These are phyloP conservation scores for Prolemur simus DNA, from an alignment of 2,113 vertebrate species.

Conservation along the genomic window DNA sequence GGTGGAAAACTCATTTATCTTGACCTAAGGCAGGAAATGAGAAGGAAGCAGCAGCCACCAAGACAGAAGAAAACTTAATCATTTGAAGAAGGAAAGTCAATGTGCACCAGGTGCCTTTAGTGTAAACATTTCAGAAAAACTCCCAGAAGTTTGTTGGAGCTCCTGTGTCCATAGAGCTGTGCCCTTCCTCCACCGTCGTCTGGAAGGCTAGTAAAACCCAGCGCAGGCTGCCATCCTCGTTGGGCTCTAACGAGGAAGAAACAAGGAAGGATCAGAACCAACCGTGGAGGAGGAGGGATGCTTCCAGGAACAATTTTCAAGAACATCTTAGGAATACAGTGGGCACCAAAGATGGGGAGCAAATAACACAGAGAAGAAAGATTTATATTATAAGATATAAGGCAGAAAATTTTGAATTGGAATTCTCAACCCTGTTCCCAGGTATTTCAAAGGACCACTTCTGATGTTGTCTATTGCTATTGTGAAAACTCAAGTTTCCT, in stretches of 20 bases:
- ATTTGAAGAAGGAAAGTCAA: background rate
- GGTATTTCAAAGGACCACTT: background rate
- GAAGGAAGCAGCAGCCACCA: background rate
- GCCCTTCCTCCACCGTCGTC: background rate
- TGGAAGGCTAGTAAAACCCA: background rate
- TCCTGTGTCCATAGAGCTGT: background rate
- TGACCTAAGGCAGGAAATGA: conserved; percentile 1
- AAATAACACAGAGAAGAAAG: background rate
- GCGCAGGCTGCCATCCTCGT: background rate
- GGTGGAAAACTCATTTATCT: conserved; percentile 21
- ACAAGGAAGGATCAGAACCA: background rate
- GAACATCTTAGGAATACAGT: background rate
- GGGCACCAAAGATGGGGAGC: background rate
- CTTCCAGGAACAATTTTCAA: background rate
- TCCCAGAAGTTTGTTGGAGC: background rate
- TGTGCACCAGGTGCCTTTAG: background rate
- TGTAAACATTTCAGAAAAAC: background rate
- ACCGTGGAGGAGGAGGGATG: background rate
- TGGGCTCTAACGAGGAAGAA: background rate
- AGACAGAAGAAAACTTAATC: background rate
- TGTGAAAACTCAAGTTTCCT: background rate
- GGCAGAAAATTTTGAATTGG: background rate
- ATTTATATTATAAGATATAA: background rate
- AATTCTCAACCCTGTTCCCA: background rate
- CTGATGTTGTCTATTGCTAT: background rate